Base-by-base conservation (phyloP, 2,797 vertebrate species). In the Lepus oiostolus region DNA sequence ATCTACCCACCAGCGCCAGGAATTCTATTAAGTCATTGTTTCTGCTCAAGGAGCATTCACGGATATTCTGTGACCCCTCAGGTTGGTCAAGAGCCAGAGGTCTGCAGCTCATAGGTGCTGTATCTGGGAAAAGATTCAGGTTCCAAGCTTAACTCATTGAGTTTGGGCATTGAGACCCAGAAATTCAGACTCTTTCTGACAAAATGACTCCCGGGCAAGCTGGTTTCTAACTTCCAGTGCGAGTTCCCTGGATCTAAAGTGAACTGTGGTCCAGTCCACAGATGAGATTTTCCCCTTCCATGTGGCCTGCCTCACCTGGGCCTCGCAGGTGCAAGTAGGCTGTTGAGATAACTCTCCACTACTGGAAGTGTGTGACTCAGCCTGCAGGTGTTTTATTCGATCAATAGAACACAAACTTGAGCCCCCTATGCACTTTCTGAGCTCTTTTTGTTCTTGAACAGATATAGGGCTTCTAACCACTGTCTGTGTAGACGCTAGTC, bases 371-470 rank as follows among this genome's bases (percentile, higher is more conserved):
- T 83, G 30, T 84, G 42, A 71, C 28, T 62, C 30, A 47, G 13
- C 16, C 22, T 35, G 5, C 7, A 21, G 16, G 14, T 90, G 32
- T 85, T 87, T 50, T 52, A 65, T 68, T 13, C 60, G 35, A 54
- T 79, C 26, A 72, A 0, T 50, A 72, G 24, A 72, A 88, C 0
- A 19, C 5, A 62, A 70, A 21, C 90, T 88, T 75, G 71, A 65
- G 60, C 2, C 17, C 22, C 26, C 42, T 2, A 17, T 62, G 1
- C 89, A 42, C 77, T 75, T 72, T 67, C 65, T 93, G 10, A 79
- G 52, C 7, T 72, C 65, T 84, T 88, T 77, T 58, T 88, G 13
- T 74, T 84, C 38, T 68, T 67, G 32, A 88, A 76, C 60, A 93
- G 65, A 65, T 47, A 67, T 14, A 68, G 24, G 42, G 79, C 4